Evolutionary conservation across 2,113 vertebrate genomes (phyloP).

Genomic region (Hyperopisus bebe): DNA sequence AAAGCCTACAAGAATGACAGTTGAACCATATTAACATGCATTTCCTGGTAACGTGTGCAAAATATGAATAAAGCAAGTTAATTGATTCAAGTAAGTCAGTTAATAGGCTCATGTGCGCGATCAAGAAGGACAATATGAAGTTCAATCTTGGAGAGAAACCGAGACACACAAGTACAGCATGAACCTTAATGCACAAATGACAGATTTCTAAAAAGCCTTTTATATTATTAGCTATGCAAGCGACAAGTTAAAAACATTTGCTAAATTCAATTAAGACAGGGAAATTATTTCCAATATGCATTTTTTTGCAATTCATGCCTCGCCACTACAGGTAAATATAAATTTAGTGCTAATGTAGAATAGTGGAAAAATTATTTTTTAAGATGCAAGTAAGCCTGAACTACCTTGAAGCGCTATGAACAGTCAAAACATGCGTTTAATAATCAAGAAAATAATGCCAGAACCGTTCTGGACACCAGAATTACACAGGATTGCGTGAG

Average conservation of each 20-base stretch:
- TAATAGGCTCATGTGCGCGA: not conserved
- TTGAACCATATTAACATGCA: not conserved
- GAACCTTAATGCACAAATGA: not conserved
- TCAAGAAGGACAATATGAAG: not conserved
- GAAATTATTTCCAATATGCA: not conserved
- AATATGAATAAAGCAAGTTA: not conserved
- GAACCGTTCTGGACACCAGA: not conserved
- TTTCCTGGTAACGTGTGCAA: not conserved
- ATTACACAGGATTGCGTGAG: not conserved
- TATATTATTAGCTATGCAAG: not conserved
- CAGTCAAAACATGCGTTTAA: not conserved
- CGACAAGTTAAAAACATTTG: not conserved
- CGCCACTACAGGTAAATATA: not conserved
- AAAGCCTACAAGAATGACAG: not conserved
- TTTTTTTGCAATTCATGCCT: not conserved
- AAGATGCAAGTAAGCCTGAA: not conserved
- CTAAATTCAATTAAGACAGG: not conserved
- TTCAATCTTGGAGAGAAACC: not conserved
- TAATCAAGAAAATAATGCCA: not conserved
- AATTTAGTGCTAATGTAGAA: not conserved
- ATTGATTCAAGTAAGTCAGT: too few relatives aligned
- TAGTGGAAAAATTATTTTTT: not conserved
- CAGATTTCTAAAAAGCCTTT: not conserved
- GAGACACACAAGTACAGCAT: not conserved
- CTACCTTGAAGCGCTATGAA: not conserved